A percentile compares a stretch with the other conserved stretches of the same genome.
Evolutionary conservation across 1,140 invertebrate genomes (phyloP).

Genomic region (Andricus grossulariae): DNA sequence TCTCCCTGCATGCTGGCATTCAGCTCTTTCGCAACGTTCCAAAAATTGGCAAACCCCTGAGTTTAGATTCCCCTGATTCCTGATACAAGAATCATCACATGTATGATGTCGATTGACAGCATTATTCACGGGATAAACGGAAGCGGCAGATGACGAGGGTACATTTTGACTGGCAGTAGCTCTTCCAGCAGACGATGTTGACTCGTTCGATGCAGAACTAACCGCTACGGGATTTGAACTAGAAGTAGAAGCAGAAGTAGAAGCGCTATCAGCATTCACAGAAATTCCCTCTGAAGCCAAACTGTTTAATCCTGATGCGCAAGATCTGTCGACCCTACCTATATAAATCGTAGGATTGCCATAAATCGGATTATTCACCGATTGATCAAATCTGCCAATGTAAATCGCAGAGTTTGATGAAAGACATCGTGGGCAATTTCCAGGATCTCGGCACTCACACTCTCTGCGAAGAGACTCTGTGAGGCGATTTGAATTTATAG

Average conservation of each 20-base stretch:
- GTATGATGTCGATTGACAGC: slow-evolving; percentile 62
- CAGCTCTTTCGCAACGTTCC: slow-evolving; percentile 61
- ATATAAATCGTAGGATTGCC: slow-evolving; percentile 65
- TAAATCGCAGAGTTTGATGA: slow-evolving; percentile 65
- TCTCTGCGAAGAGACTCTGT: slow-evolving; percentile 60
- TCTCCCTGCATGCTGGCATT: slow-evolving; percentile 65
- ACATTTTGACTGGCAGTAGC: slow-evolving; percentile 40
- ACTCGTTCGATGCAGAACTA: slow-evolving; percentile 39
- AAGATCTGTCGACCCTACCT: slow-evolving; percentile 63
- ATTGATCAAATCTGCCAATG: slow-evolving; percentile 63
- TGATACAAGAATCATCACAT: slow-evolving; percentile 71
- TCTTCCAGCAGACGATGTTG: slow-evolving; percentile 47
- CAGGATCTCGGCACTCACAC: slow-evolving; percentile 62
- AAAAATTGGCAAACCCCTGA: slow-evolving; percentile 63
- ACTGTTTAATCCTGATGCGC: slow-evolving; percentile 49
- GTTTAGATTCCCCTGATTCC: slow-evolving; percentile 57
- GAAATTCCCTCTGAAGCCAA: slow-evolving; percentile 40
- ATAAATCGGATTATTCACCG: slow-evolving; percentile 69
- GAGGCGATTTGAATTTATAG: slow-evolving; percentile 55
- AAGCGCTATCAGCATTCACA: slow-evolving; percentile 30
- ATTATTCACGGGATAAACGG: slow-evolving; percentile 48
- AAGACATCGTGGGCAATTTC: slow-evolving; percentile 60
- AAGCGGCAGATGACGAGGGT: slow-evolving; percentile 56
- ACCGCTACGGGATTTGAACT: slow-evolving; percentile 37
- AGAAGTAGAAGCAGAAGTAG: slow-evolving; percentile 42